Evolutionary conservation across 92 coral and sea anemone species (phyloP), one percentile per base, ranked within the genome.

Genomic region (Palythoa grandiflora): DNA sequence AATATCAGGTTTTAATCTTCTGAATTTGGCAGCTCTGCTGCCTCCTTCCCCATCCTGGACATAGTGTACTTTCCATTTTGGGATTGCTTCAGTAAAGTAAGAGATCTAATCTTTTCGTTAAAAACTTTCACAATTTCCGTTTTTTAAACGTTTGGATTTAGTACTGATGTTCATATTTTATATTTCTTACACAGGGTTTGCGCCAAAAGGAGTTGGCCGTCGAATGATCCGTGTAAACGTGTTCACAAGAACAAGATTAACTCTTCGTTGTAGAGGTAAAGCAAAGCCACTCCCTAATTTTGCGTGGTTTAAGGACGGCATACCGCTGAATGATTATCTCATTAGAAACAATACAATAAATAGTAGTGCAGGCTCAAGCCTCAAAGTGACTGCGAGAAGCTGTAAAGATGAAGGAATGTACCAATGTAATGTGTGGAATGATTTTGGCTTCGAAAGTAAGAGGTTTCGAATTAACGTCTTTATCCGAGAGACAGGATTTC

Each of bases 281-380:
- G 79, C 55, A 16, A 75, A 17, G 1, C 79, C 79, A 5, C 37
- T 16, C 12, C 60, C 79, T 2, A 47, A 8, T 8, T 51, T 75
- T 40, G 54, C 79, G 16, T 75, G 79, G 79, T 75, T 47, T 51
- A 75, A 75, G 57, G 79, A 75, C 14, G 79, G 79, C 14, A 15
- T 40, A 40, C 79, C 79, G 35, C 14, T 75, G 79, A 39, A 40
- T 0, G 12, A 14, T 40, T 44, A 44, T 15, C 57, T 48, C 79
- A 75, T n/a, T 15, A 40, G 28, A 48, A 75, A 75, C 37, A 47
- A 19, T 40, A 39, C 59, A 75, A 51, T n/a, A 48, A 75, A 3
- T 13, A 47, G 38, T 51, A 40, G 14, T 36, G 55, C 55, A 14
- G 28, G 54, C 59, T 75, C 79, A 21, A 75, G 57, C 6, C 60